Evolutionary conservation across 2,113 vertebrate species (phyloP).

Genomic region (Misgurnus anguillicaudatus): DNA sequence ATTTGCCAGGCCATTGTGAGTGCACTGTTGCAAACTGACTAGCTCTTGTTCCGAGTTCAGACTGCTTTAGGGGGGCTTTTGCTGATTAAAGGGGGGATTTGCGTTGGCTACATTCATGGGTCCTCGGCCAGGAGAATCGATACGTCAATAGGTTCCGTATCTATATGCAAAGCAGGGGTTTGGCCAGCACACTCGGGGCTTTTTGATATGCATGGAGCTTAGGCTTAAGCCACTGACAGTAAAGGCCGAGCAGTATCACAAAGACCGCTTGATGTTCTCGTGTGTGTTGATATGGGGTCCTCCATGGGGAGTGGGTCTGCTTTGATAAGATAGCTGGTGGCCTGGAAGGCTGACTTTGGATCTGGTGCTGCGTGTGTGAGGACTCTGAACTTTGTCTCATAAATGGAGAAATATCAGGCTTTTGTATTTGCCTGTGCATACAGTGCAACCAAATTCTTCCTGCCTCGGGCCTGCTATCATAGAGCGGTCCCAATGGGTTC

Average conservation of each 20-base stretch:
- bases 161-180: constrained; percentile 42
- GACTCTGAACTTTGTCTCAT: constrained; percentile 17
- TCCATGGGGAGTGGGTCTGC: constrained; percentile 37
- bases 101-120: constrained; percentile 28
- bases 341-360: constrained; percentile 19
- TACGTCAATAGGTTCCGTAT: constrained; percentile 46
- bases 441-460: constrained; percentile 45
- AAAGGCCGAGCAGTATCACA: constrained; percentile 34
- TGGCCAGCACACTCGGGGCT: constrained; percentile 33
- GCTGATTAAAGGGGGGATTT: constrained; percentile 51
- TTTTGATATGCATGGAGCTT: constrained; percentile 42
- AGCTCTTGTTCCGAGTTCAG: constrained; percentile 22
- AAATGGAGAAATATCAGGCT: constrained; percentile 17
- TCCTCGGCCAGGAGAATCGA: constrained; percentile 41
- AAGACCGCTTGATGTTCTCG: constrained; percentile 36
- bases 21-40: constrained; percentile 1
- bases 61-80: constrained; percentile 39
- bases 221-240: constrained; percentile 37
- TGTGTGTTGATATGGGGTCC: constrained; percentile 40
- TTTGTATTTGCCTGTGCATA: constrained; percentile 48
- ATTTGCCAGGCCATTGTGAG: constrained; percentile 47
- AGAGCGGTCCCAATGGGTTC: not conserved
- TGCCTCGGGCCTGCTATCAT: constrained; percentile 29
- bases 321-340: constrained; percentile 46
- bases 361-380: constrained; percentile 14